Percentiles rank a stretch among this genome's conserved stretches.
These are phyloP conservation scores for Python bivittatus DNA, from an alignment of 2,113 vertebrate genomes.

Conservation along the genomic window DNA sequence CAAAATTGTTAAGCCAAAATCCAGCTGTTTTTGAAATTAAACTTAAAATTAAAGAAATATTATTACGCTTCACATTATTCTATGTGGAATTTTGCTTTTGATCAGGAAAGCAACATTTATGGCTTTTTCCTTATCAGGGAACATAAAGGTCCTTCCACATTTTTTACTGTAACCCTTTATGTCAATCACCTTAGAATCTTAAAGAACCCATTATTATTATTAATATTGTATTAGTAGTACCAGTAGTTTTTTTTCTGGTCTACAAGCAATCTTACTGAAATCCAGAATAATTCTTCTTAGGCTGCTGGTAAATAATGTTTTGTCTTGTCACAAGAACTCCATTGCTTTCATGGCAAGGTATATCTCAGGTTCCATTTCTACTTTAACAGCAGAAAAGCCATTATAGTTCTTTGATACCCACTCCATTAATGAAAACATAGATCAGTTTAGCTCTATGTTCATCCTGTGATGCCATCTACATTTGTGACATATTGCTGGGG, in stretches of 20 bases:
- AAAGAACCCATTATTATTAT: neutral
- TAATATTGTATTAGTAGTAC: neutral
- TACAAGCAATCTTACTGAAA: neutral
- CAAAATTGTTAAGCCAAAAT: slow-evolving; percentile 25
- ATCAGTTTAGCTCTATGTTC: neutral
- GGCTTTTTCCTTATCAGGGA: neutral
- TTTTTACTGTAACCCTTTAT: neutral
- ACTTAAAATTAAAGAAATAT: neutral
- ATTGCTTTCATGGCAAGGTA: neutral
- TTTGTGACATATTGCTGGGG: neutral
- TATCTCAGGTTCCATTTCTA: neutral
- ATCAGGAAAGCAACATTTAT: neutral
- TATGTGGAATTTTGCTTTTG: slow-evolving; percentile 6
- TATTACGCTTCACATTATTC: neutral
- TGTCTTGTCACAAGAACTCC: neutral
- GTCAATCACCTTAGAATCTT: neutral
- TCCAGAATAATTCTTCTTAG: neutral
- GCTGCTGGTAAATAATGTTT: neutral
- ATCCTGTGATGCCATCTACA: neutral
- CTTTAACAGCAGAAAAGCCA: neutral
- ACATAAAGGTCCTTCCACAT: neutral
- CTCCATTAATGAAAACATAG: neutral
- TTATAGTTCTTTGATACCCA: neutral
- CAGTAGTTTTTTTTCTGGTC: neutral
- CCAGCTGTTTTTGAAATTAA: neutral